Percentiles rank a stretch among this genome's conserved stretches.
These are phyloP conservation scores for Eulemur macaco DNA, from an alignment of 2,113 vertebrate species.

Conservation along the genomic window DNA sequence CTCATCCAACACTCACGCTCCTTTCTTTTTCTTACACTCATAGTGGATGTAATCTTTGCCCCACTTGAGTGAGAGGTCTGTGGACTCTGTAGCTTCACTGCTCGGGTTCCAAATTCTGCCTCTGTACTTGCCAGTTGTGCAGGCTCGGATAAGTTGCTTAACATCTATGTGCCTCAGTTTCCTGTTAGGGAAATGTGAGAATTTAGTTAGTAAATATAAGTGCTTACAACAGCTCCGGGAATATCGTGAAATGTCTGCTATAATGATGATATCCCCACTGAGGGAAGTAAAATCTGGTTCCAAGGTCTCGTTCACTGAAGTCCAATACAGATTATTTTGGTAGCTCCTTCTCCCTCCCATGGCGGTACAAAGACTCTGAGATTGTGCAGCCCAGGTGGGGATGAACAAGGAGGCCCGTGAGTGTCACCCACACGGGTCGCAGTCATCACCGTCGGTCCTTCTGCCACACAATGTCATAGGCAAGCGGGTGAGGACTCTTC, in stretches of 20 bases:
- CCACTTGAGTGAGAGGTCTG: neutral
- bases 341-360: neutral
- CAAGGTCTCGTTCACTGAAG: neutral
- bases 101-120: neutral
- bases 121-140: neutral
- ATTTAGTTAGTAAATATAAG: neutral
- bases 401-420: rapidly evolving
- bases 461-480: neutral
- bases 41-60: neutral
- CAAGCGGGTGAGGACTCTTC: neutral
- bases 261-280: neutral
- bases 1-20: neutral
- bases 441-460: neutral
- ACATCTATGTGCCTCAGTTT: neutral
- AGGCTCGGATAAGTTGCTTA: neutral
- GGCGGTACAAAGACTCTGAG: neutral
- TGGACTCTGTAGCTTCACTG: neutral
- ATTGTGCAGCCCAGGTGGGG: neutral
- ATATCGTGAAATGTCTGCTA: neutral
- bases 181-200: neutral
- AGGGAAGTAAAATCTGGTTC: neutral
- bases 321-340: neutral
- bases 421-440: neutral
- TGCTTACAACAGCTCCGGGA: neutral
- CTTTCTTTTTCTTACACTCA: neutral